Evolutionary conservation across 2,797 vertebrate species (phyloP), one percentile per base, ranked within the genome.

Genomic region (Anguilla obscura): DNA sequence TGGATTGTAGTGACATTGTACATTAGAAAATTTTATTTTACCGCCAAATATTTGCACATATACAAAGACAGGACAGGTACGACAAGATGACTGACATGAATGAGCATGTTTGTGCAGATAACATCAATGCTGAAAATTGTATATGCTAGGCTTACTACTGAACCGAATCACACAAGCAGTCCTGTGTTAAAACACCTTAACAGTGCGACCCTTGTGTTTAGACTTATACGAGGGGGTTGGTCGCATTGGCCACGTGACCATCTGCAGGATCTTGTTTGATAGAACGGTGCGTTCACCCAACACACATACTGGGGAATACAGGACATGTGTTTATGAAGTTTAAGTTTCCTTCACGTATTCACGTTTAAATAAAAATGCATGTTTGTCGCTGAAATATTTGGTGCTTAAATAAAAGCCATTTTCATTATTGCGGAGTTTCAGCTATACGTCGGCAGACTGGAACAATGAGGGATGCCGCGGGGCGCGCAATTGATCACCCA

Each of bases 161-260:
- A 74, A 33, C 7, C 9, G 30, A 74, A 74, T 30, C 27, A 33
- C 71, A 74, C 71, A 74, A 74, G 12, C 12, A 36, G 33, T 12
- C 71, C 30, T 74, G 27, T 33, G 71, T 74, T 74, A 74, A 74
- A 33, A 36, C 71, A 74, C 71, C 71, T 74, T 14, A 66, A 74
- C 71, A 74, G 27, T 14, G 33, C 71, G 71, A 36, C 33, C 71
- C 71, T 74, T 74, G 71, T 74, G 9, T 66, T 7, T 7, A 56
- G 54, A 56, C 54, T 16, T 6, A 6, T 66, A n/a, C 24, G 21
- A 66, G 63, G 63, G 63, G 63, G 63, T 27, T 66, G 63, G 63
- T 74, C 71, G 71, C 27, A 12, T 36, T 74, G 12, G 36, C 71
- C 71, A 74, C 30, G 71, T 74, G 71, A 74, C 71, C 33, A 12